These are phyloP conservation scores for Glandiceps talaboti DNA, from an alignment of 53 echinoderm and acorn worm genomes.

Conservation along the genomic window DNA sequence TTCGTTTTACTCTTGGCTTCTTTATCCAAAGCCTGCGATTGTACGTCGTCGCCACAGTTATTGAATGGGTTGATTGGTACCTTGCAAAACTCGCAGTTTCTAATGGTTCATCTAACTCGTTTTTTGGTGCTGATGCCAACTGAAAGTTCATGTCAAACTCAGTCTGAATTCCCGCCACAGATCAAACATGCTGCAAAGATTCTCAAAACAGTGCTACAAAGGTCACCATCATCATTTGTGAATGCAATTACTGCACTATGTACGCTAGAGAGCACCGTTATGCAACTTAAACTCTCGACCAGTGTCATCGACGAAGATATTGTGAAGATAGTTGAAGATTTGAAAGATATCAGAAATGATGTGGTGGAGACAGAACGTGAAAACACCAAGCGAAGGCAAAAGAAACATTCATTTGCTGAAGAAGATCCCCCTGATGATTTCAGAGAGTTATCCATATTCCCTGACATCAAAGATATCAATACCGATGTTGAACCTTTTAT, in stretches of 20 bases:
- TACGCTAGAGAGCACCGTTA: neutral
- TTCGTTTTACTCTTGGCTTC: slow-evolving; percentile 39
- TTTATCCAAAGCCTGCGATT: slow-evolving; percentile 35
- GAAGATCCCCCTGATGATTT: slow-evolving; percentile 35
- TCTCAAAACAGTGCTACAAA: too few species aligned
- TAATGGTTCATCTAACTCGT: slow-evolving; percentile 36
- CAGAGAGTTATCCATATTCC: slow-evolving; percentile 42
- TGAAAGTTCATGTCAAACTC: slow-evolving; percentile 1
- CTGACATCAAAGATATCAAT: slow-evolving; percentile 18
- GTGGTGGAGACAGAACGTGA: neutral
- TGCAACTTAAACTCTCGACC: neutral
- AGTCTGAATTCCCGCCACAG: neutral
- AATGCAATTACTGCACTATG: neutral
- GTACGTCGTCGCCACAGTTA: slow-evolving; percentile 26
- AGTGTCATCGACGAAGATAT: neutral
- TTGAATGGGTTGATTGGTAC: slow-evolving; percentile 32
- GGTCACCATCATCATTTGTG: neutral
- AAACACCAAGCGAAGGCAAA: neutral
- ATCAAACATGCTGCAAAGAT: neutral
- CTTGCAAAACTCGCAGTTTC: slow-evolving; percentile 36
- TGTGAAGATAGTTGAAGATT: neutral
- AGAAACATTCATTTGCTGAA: neutral
- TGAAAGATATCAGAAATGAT: neutral
- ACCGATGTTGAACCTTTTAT: slow-evolving; percentile 33
- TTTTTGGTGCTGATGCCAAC: slow-evolving; percentile 37